A percentile compares a stretch with the other conserved stretches of the same genome.
Conservation (phyloP, 2,113 vertebrate genomes). For the Noctilio leporinus region DNA sequence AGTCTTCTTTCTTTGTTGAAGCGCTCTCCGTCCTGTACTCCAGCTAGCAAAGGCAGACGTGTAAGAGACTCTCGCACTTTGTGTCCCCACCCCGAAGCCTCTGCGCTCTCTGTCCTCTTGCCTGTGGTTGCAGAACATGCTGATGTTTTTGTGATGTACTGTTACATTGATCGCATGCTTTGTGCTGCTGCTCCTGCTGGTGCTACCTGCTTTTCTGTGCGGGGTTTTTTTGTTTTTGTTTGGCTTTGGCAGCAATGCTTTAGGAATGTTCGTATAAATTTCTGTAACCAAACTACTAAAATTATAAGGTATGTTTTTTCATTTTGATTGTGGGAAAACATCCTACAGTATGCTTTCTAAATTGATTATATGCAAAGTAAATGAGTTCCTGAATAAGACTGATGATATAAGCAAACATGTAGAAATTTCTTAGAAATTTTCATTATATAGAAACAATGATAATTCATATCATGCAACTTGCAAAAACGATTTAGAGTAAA, state of each 20-base stretch:
- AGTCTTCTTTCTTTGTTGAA: constrained; percentile 88
- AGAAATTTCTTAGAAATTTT: neutral
- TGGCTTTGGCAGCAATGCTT: constrained; percentile 74
- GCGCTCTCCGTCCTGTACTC: constrained; percentile 94
- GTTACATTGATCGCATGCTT: constrained; percentile 74
- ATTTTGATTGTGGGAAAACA: neutral
- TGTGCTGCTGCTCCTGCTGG: constrained; percentile 70
- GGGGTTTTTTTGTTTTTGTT: constrained; percentile 57
- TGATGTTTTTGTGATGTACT: constrained; percentile 56
- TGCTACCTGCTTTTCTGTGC: constrained; percentile 64
- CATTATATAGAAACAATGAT: neutral
- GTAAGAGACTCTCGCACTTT: constrained; percentile 90
- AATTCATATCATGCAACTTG: neutral
- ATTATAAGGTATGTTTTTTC: constrained; percentile 21
- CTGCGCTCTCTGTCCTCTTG: constrained; percentile 53
- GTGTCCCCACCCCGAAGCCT: constrained; percentile 56
- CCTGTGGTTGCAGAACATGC: constrained; percentile 74
- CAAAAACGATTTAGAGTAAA: neutral
- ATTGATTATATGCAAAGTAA: constrained; percentile 13
- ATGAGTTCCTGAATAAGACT: neutral
- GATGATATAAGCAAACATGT: neutral
- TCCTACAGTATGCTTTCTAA: constrained; percentile 12
- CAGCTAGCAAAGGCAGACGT: constrained; percentile 97
- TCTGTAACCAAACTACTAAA: constrained; percentile 31
- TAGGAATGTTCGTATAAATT: constrained; percentile 62